A percentile compares a stretch with the other conserved stretches of the same genome.
phyloP scores from a whole-genome alignment of 2,797 vertebrate genomes.

The Sebastiscus albofasciatus region DNA sequence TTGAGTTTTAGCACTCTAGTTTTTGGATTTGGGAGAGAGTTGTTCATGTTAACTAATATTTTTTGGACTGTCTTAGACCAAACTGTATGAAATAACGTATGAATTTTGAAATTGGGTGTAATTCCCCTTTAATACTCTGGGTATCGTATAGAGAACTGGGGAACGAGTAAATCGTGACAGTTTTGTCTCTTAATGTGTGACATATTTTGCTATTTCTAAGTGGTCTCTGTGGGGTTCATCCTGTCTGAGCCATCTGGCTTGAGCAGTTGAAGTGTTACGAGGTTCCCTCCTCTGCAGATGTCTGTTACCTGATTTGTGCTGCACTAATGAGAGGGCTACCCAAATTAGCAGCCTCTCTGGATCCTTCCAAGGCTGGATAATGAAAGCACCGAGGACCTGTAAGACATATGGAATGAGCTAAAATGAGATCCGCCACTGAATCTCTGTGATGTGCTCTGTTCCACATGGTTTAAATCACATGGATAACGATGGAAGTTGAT shows the following conservation, averaged over 20 bases:
- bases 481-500: background rate
- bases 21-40: too few species aligned
- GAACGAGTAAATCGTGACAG: background rate
- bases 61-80: too few species aligned
- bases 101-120: too few species aligned
- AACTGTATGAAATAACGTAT: too few species aligned
- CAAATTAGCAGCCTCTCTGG: constrained; percentile 35
- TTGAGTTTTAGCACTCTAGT: too few species aligned
- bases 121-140: too few species aligned
- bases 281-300: constrained; percentile 53
- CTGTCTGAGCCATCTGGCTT: constrained; percentile 54
- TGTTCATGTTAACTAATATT: too few species aligned
- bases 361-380: constrained; percentile 21
- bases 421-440: background rate
- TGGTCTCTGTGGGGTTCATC: constrained; percentile 44
- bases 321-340: constrained; percentile 45
- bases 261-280: constrained; percentile 42
- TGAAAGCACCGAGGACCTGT: constrained; percentile 23
- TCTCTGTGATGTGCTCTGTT: constrained; percentile 7
- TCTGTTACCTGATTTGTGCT: constrained; percentile 41
- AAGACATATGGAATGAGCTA: constrained; percentile 15
- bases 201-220: constrained; percentile 40
- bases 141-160: too few species aligned
- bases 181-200: constrained; percentile 30
- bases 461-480: background rate